Base-by-base conservation (phyloP, 2,888 invertebrate species). In the Scrobipalpa costella region DNA sequence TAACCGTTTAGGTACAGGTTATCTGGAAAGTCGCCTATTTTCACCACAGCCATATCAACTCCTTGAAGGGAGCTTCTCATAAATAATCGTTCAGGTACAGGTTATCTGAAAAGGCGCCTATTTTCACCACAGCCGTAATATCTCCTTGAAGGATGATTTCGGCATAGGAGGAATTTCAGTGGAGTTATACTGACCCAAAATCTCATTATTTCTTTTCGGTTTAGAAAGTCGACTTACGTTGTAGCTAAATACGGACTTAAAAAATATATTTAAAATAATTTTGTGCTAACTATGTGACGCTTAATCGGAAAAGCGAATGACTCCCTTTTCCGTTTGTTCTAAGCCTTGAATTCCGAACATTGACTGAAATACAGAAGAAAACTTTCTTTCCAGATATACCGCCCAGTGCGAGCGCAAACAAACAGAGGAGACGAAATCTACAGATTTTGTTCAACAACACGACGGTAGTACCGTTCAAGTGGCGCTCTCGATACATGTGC, bases 371-470 rank as follows among this genome's bases (percentile, higher is more conserved):
- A 73, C 68, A 77, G 71, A 73, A 65, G 61, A 74, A 72, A 74
- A 71, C 78, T 87, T 85, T 86, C 77, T 86, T 90, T 90, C 82
- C 90, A 90, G 90, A 82, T 88, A 72, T 73, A 70, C 76, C 77
- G 72, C 73, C 73, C 74, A 75, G 44, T 15, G n/a, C 44, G 7
- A 27, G 74, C 68, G 73, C 72, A 64, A 81, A 76, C 75, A 74
- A 68, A 68, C 66, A 73, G 63, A 75, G 80, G 68, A 70, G 81
- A 62, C 71, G 70, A 69, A 88, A 88, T 70, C 85, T 89, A 64
- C 77, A 79, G 71, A 81, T 81, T 64, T 70, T 90, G 52, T 85
- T 90, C 82, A 88, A 88, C 83, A 84, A 87, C 70, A 88, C 90
- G 1, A 76, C 88, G 0, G 69, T 89, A 49, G 77, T 87, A 66